Conservation (phyloP, 2,797 vertebrate genomes). For the Nannoperca australis region DNA sequence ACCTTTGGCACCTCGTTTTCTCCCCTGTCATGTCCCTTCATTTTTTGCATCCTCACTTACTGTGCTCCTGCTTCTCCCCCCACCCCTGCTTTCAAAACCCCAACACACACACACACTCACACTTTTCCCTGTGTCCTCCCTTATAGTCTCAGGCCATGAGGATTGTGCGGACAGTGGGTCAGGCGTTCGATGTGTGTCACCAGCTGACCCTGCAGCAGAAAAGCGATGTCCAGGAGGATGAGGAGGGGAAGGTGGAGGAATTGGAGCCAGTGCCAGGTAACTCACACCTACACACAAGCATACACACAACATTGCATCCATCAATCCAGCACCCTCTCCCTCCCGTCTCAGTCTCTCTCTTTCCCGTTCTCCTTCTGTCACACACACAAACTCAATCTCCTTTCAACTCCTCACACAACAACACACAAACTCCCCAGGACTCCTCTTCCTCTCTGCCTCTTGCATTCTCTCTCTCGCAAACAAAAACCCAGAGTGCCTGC, state of each 20-base stretch:
- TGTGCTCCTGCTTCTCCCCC: conserved; percentile 27
- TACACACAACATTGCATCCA: conserved; percentile 20
- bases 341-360: neutral
- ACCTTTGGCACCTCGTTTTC: conserved; percentile 28
- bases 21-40: conserved; percentile 34
- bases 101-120: conserved; percentile 9
- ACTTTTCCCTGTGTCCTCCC: conserved; percentile 13
- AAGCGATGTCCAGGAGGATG: conserved; percentile 87
- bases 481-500: conserved; percentile 21
- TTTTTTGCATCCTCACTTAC: conserved; percentile 36
- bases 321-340: conserved; percentile 13
- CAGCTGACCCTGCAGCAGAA: conserved; percentile 95
- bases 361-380: conserved; percentile 8
- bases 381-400: conserved; percentile 21
- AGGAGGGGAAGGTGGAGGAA: conserved; percentile 81
- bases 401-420: conserved; percentile 21
- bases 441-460: conserved; percentile 8
- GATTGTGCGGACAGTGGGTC: conserved; percentile 95
- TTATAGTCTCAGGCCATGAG: conserved; percentile 96
- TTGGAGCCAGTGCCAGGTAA: conserved; percentile 79
- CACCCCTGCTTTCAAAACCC: conserved; percentile 12
- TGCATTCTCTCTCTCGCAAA: conserved; percentile 28
- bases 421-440: conserved; percentile 16
- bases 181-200: conserved; percentile 98
- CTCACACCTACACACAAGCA: conserved; percentile 14